Base-by-base conservation (phyloP, 2,113 vertebrate genomes). In the Brachirus orientalis region DNA sequence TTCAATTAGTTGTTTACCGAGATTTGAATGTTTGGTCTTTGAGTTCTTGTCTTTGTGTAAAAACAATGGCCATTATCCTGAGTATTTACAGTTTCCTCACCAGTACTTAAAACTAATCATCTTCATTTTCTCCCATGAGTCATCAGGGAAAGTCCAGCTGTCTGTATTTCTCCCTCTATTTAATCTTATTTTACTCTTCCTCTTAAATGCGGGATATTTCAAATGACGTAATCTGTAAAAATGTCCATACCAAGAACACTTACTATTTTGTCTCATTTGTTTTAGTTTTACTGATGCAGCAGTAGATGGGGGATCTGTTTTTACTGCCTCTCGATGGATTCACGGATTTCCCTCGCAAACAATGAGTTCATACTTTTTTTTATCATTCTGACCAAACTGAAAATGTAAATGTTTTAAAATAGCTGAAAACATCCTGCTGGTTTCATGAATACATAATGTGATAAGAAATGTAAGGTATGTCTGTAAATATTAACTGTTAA, bases 381-480 rank as follows among this genome's bases (percentile, higher is more conserved):
- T 33, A 33, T 50, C 47, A 10, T 43, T 43, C 40, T 12, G 20
- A 14, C 10, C 17, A 44, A 8, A 33, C 40, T 13, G 40, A 11
- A 53, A 38, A 16, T 1, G 1, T 13, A 13, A 1, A 47, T 8
- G 8, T 56, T 64, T 61, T 37, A 13, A 65, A 48, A 69, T 16
- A 56, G 48, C 54, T 50, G 46, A 37, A 33, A 59, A 28, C 8
- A 10, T 38, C 63, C 12, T 16, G 43, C 68, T 48, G 63, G 37
- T 69, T 76, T 35, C n/a, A 28, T 16, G 38, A 67, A 60, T 20
- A 43, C n/a, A 37, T 19, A 58, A 47, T 13, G 19, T 45, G 33
- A 13, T 8, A 44, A 61, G 28, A 40, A 69, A 66, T 63, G 48
- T 9, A 7, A 69, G 20, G 22, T 19, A 52, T 51, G 51, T 28